phyloP scores from a whole-genome alignment of 2,113 vertebrate species.

The Cebus imitator region DNA sequence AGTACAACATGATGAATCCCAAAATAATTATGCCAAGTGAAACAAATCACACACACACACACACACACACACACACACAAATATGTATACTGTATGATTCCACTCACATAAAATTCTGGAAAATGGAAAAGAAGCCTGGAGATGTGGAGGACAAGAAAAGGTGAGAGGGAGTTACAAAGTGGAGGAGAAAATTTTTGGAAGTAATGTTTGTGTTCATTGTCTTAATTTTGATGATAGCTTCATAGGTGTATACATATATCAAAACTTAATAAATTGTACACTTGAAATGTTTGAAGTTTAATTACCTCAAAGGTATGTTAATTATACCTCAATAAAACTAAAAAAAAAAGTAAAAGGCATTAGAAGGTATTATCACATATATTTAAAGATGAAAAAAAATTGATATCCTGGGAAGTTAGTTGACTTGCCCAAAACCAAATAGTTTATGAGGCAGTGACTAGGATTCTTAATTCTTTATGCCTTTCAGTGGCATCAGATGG shows the following conservation, averaged over 20 bases:
- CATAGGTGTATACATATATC: not conserved
- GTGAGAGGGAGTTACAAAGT: not conserved
- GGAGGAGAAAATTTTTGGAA: not conserved
- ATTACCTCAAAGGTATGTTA: not conserved
- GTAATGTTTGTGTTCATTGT: not conserved
- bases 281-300: slow-evolving; percentile 1
- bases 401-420: not conserved
- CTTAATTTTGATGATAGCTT: not conserved
- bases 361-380: not conserved
- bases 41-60: not conserved
- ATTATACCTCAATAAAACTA: not conserved
- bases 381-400: not conserved
- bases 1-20: not conserved
- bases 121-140: not conserved
- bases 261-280: not conserved
- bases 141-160: not conserved
- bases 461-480: not conserved
- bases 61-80: not conserved
- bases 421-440: not conserved
- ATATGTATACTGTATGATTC: not conserved
- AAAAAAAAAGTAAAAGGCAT: not conserved
- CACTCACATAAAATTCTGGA: not conserved
- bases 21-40: not conserved
- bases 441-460: not conserved
- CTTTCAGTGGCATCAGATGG: slow-evolving; percentile 6